Evolutionary conservation across 2,797 vertebrate species (phyloP).

Genomic region (Clarias pachynema): DNA sequence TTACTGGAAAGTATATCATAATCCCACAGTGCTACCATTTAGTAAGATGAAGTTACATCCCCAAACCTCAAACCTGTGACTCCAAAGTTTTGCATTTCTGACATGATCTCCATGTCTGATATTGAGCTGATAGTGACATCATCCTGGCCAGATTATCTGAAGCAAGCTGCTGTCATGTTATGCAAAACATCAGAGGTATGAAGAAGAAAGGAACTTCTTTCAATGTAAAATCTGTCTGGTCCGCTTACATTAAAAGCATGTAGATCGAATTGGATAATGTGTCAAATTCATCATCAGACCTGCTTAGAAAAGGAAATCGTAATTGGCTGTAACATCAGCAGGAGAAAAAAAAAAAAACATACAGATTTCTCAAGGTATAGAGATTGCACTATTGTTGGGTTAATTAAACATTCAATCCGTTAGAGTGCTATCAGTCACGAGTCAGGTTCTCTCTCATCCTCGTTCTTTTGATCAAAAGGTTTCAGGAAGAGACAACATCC

Average conservation of each 20-base stretch:
- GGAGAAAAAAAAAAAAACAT: neutral
- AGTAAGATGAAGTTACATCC: neutral
- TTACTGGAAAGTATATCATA: neutral
- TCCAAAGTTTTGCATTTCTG: neutral
- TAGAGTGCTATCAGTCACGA: slow-evolving; percentile 1
- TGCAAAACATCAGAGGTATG: neutral
- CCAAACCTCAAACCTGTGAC: neutral
- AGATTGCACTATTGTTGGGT: neutral
- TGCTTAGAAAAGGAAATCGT: neutral
- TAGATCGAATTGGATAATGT: too few relatives aligned
- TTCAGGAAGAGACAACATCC: slow-evolving; percentile 33
- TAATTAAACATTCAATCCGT: slow-evolving; percentile 33
- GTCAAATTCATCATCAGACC: neutral
- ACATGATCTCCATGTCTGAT: neutral
- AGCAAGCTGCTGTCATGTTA: neutral
- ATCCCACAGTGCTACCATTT: neutral
- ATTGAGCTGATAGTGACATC: neutral
- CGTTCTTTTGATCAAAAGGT: slow-evolving; percentile 28
- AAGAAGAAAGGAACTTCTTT: neutral
- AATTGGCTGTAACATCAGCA: neutral
- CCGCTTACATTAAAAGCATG: neutral
- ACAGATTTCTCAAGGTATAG: neutral
- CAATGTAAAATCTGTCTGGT: neutral
- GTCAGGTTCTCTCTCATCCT: slow-evolving; percentile 20
- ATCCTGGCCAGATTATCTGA: neutral